A percentile compares a stretch with the other conserved stretches of the same genome.
Conservation (phyloP, 2,888 invertebrate genomes). For the Herminia tarsipennalis region DNA sequence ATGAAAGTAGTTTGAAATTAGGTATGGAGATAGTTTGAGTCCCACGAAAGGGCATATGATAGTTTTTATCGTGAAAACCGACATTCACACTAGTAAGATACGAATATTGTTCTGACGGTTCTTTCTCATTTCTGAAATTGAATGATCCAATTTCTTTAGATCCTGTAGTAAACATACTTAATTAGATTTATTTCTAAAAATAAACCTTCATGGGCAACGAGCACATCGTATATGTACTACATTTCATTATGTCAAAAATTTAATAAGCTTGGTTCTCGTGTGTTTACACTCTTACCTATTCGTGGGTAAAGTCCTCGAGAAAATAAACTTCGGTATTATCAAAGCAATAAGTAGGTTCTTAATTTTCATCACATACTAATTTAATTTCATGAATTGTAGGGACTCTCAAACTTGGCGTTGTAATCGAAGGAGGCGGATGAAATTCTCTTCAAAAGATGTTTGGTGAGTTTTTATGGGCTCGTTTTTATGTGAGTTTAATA, state of each 20-base stretch:
- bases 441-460: slow-evolving; percentile 23
- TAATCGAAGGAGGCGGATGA: slow-evolving; percentile 32
- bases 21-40: no score
- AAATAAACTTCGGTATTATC: slow-evolving; percentile 13
- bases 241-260: not conserved
- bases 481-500: slow-evolving; percentile 30
- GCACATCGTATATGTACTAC: no score
- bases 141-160: no score
- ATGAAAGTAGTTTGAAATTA: no score
- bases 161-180: no score
- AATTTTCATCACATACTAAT: slow-evolving; percentile 24
- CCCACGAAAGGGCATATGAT: no score
- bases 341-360: slow-evolving; percentile 28
- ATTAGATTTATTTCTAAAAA: no score
- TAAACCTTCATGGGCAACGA: no score
- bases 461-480: slow-evolving; percentile 24
- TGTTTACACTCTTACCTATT: not conserved
- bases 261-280: not conserved
- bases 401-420: slow-evolving; percentile 17
- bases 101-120: no score
- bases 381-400: slow-evolving; percentile 27
- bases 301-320: slow-evolving; percentile 13
- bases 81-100: no score
- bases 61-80: no score
- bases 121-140: no score